Conservation (phyloP, 2,797 vertebrate species). For the Bradypodion pumilum region DNA sequence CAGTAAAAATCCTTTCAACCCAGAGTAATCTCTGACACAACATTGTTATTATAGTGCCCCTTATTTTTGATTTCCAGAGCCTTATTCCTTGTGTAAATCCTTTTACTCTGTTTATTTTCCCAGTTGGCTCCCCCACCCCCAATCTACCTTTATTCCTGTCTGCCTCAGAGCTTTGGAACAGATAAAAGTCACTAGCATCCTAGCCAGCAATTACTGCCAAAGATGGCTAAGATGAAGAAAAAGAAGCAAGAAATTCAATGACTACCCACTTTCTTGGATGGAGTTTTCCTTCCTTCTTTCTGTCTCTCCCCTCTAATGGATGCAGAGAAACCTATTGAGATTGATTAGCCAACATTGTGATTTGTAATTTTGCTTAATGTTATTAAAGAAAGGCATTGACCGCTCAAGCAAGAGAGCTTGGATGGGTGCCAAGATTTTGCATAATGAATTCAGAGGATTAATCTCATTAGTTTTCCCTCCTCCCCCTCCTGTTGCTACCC, state of each 20-base stretch:
- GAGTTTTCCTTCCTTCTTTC: constrained; percentile 13
- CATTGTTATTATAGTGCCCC: too few relatives aligned
- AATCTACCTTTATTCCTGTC: neutral
- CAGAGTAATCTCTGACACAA: too few relatives aligned
- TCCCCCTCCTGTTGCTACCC: constrained; percentile 39
- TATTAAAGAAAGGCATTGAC: constrained; percentile 69
- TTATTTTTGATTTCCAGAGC: neutral
- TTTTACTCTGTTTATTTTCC: fast-evolving
- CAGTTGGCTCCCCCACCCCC: neutral
- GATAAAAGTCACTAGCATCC: neutral
- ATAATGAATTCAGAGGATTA: constrained; percentile 73
- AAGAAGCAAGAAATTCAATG: neutral
- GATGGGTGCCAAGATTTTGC: constrained; percentile 57
- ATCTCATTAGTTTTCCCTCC: constrained; percentile 69
- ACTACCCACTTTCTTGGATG: constrained; percentile 29
- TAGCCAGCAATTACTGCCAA: constrained; percentile 11
- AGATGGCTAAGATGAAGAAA: too few relatives aligned
- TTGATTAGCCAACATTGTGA: constrained; percentile 58
- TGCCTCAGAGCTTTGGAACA: constrained; percentile 1
- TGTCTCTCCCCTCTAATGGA: constrained; percentile 13
- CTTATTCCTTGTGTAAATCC: neutral
- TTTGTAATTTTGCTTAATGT: constrained; percentile 74
- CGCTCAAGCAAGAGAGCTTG: constrained; percentile 63
- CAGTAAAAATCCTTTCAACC: too few relatives aligned
- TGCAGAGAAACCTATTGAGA: constrained; percentile 63